Percentiles rank a stretch among this genome's conserved stretches.
These are phyloP conservation scores for Platycnemis pennipes DNA, from an alignment of 2,888 invertebrate genomes.

Conservation along the genomic window DNA sequence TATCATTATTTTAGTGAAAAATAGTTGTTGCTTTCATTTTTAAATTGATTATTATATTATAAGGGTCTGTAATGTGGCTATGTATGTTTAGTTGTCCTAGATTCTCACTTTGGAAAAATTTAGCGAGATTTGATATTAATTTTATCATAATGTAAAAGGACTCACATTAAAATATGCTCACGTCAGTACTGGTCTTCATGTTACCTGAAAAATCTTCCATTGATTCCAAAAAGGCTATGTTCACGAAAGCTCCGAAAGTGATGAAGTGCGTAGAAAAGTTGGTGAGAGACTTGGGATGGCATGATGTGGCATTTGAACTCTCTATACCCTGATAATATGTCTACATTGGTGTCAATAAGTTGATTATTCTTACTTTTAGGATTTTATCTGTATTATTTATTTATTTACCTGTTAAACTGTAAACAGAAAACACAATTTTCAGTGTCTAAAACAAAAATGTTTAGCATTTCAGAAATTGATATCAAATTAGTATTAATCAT, in stretches of 20 bases:
- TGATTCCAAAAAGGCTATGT: background rate
- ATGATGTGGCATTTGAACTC: no score
- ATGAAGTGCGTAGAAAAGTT: background rate
- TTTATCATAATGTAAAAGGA: background rate
- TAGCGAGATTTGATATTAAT: background rate
- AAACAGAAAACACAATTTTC: no score
- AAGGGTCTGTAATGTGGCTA: background rate
- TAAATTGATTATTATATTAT: background rate
- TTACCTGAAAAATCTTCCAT: constrained; percentile 32
- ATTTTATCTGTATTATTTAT: no score
- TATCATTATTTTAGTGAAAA: background rate
- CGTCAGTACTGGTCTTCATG: background rate
- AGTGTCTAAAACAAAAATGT: no score
- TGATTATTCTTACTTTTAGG: no score
- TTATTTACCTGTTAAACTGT: no score
- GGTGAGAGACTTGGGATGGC: no score
- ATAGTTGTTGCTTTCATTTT: background rate
- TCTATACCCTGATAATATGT: no score
- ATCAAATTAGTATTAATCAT: no score
- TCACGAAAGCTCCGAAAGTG: background rate
- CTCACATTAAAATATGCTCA: constrained; percentile 18
- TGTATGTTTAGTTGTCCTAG: background rate
- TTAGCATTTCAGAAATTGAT: no score
- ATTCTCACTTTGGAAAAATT: background rate
- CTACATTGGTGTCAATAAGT: no score